Evolutionary conservation across 30 jellyfish, hydroid and myxozoan genomes (phyloP).

Genomic region (Rhopilema esculentum): DNA sequence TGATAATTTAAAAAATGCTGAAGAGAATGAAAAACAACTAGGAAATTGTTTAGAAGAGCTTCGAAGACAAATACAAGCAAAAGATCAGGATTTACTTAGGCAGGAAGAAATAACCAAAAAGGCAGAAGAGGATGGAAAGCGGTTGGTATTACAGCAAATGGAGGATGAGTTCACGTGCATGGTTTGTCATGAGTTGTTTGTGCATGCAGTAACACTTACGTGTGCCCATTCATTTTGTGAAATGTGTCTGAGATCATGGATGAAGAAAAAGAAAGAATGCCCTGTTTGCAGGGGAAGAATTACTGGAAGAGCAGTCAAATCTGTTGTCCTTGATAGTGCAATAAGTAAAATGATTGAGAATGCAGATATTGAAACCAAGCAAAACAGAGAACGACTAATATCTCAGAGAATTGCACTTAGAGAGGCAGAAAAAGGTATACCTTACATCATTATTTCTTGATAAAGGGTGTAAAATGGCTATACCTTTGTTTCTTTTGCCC

Average conservation of each 20-base stretch:
- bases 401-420: constrained; percentile 61
- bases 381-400: constrained; percentile 57
- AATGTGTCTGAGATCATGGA: constrained; percentile 84
- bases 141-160: constrained; percentile 81
- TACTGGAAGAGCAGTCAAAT: constrained; percentile 81
- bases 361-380: constrained; percentile 75
- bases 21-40: constrained; percentile 86
- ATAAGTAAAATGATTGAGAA: constrained; percentile 84
- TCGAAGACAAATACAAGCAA: constrained; percentile 73
- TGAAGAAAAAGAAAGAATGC: constrained; percentile 82
- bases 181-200: constrained; percentile 89
- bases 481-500: not conserved
- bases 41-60: constrained; percentile 84
- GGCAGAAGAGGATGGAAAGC: constrained; percentile 88
- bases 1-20: constrained; percentile 76
- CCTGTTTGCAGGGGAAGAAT: constrained; percentile 92
- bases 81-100: constrained; percentile 69
- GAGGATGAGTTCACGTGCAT: constrained; percentile 99
- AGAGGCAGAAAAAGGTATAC: constrained; percentile 73
- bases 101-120: constrained; percentile 78
- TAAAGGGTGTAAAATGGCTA: not conserved
- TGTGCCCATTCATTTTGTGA: constrained; percentile 98
- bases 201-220: constrained; percentile 89
- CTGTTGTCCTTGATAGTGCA: constrained; percentile 94
- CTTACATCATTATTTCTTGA: constrained; percentile 52